A percentile compares a stretch with the other conserved stretches of the same genome.
phyloP scores from a whole-genome alignment of 2,113 vertebrate genomes.

The Tiliqua scincoides region DNA sequence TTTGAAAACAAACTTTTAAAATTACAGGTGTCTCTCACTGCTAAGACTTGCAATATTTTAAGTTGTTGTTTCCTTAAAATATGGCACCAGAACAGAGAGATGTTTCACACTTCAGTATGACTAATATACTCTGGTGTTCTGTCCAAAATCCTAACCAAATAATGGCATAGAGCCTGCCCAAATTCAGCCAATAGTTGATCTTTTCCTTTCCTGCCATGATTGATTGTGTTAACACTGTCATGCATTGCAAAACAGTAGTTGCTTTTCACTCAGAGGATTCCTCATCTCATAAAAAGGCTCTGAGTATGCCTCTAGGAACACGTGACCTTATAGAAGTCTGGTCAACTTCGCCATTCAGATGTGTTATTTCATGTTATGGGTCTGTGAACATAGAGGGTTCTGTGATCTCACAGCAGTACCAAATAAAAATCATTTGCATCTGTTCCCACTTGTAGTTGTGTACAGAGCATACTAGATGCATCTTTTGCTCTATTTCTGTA shows the following conservation, averaged over 20 bases:
- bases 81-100: background rate
- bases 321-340: background rate
- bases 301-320: background rate
- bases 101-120: background rate
- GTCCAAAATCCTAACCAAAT: background rate
- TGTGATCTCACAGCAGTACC: background rate
- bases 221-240: background rate
- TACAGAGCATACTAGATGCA: too few species aligned
- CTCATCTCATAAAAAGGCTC: background rate
- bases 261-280: background rate
- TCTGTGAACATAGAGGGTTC: background rate
- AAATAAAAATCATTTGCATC: background rate
- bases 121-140: background rate
- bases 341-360: constrained; percentile 2
- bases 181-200: background rate
- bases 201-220: background rate
- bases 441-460: background rate
- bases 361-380: background rate
- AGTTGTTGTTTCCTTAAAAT: constrained; percentile 22
- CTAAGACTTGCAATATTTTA: background rate
- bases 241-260: background rate
- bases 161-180: background rate
- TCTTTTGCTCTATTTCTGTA: too few species aligned
- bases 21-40: background rate
- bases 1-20: background rate